These are phyloP conservation scores for Schizaphis graminum DNA, from an alignment of 2,888 invertebrate genomes.

Conservation along the genomic window DNA sequence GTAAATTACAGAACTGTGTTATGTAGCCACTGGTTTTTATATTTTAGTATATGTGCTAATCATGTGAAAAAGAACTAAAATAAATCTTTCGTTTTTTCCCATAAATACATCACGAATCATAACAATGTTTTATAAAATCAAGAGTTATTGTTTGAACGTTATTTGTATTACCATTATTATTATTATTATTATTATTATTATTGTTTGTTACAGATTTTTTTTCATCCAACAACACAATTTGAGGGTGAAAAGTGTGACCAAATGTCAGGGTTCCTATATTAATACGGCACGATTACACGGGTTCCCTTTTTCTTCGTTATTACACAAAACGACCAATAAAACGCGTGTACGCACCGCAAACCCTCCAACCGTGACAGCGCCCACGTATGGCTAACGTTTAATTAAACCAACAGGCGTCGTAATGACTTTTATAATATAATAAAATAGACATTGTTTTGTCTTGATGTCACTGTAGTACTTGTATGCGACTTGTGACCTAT, in stretches of 20 bases:
- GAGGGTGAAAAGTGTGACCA: slow-evolving; percentile 38
- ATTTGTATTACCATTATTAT: neutral
- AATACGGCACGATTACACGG: slow-evolving; percentile 53
- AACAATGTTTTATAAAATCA: slow-evolving; percentile 33
- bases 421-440: slow-evolving; percentile 46
- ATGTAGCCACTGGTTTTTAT: neutral
- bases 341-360: neutral
- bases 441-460: slow-evolving; percentile 51
- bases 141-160: slow-evolving; percentile 36
- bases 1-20: slow-evolving; percentile 14
- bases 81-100: neutral
- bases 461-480: slow-evolving; percentile 1
- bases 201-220: slow-evolving; percentile 18
- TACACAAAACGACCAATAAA: slow-evolving; percentile 52
- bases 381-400: slow-evolving; percentile 25
- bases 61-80: neutral
- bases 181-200: slow-evolving; percentile 32
- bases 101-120: neutral
- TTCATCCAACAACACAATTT: neutral
- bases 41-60: slow-evolving; percentile 29
- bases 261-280: slow-evolving; percentile 47
- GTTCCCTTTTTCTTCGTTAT: slow-evolving; percentile 48
- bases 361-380: neutral
- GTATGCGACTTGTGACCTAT: neutral
- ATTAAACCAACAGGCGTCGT: slow-evolving; percentile 56